Conservation (phyloP, 2,888 invertebrate genomes). For the Tribolium freemani region DNA sequence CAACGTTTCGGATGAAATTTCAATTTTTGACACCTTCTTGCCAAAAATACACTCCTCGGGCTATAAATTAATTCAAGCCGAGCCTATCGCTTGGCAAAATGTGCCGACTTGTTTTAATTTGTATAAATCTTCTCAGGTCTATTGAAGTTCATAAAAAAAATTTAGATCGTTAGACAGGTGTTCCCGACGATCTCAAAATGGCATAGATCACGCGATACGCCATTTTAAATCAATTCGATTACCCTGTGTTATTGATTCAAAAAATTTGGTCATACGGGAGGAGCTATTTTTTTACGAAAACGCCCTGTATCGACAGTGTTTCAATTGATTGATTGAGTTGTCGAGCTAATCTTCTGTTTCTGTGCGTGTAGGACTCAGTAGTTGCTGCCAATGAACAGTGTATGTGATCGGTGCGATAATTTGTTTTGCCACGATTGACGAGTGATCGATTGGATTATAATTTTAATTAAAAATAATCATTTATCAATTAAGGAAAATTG, state of each 20-base stretch:
- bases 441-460: slow-evolving; percentile 52
- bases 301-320: slow-evolving; percentile 49
- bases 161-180: slow-evolving; percentile 24
- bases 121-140: slow-evolving; percentile 11
- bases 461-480: slow-evolving; percentile 46
- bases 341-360: slow-evolving; percentile 58
- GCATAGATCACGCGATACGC: slow-evolving; percentile 35
- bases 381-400: slow-evolving; percentile 53
- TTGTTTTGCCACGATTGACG: slow-evolving; percentile 53
- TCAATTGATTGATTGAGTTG: slow-evolving; percentile 58
- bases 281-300: slow-evolving; percentile 1
- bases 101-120: background rate
- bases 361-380: slow-evolving; percentile 56
- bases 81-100: background rate
- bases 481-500: background rate
- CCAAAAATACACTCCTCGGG: background rate
- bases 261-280: background rate
- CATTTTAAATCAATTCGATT: slow-evolving; percentile 34
- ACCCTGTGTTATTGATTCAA: slow-evolving; percentile 17
- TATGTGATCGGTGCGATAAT: slow-evolving; percentile 51
- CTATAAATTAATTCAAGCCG: background rate
- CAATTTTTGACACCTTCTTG: background rate
- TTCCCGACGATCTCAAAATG: slow-evolving; percentile 13
- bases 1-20: background rate
- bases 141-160: slow-evolving; percentile 11